phyloP scores from a whole-genome alignment of 2,797 vertebrate species.

The Alca torda region DNA sequence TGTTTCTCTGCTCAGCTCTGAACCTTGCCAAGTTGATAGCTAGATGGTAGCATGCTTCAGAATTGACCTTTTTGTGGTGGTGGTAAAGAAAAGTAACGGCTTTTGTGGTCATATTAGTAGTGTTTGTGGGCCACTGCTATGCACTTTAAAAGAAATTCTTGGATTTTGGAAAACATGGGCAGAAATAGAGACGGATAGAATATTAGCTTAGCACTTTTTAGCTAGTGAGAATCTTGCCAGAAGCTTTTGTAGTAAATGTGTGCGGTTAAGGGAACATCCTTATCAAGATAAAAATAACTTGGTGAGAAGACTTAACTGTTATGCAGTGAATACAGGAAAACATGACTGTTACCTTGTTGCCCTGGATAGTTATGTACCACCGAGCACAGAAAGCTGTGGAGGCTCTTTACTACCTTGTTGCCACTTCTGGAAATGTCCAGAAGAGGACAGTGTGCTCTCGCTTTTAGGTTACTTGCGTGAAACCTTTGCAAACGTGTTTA shows the following conservation, averaged over 20 bases:
- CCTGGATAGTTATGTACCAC: accelerated
- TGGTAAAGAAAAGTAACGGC: neutral
- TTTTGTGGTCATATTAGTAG: neutral
- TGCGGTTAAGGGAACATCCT: neutral
- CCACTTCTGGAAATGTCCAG: neutral
- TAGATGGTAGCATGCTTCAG: neutral
- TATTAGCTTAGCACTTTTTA: neutral
- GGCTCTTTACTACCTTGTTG: neutral
- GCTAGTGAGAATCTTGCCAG: neutral
- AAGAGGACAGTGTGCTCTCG: slow-evolving; percentile 33
- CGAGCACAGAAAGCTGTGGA: neutral
- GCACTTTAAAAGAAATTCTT: neutral
- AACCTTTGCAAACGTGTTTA: neutral
- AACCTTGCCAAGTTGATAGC: too few species aligned
- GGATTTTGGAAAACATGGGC: neutral
- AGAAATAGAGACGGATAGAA: neutral
- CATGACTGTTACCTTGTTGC: accelerated
- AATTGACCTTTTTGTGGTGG: neutral
- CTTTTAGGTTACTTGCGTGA: neutral
- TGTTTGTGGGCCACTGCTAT: neutral
- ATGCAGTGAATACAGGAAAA: neutral
- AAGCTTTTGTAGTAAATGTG: neutral
- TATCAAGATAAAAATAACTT: neutral
- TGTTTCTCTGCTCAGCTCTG: neutral
- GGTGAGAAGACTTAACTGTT: neutral